Evolutionary conservation across 2,888 invertebrate species (phyloP), one percentile per base, ranked within the genome.

Genomic region (Diplazon laetatorius): DNA sequence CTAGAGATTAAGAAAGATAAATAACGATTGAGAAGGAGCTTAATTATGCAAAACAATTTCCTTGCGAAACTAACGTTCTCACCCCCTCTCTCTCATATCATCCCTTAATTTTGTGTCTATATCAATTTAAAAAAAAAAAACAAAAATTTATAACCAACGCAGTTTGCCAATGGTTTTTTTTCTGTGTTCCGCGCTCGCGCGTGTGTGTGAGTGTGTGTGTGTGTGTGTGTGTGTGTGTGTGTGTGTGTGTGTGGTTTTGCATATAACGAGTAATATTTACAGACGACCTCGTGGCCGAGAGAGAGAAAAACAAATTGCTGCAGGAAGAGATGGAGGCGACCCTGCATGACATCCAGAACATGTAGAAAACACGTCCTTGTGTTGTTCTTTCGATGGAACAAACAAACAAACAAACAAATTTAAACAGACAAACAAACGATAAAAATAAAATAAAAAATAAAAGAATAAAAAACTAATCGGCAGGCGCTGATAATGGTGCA

Each of bases 241-340:
- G 83, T 30, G 30, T n/a, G 84, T 85, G 85, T 76, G 80, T 76
- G 80, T 85, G 87, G 83, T 83, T 85, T 84, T 30, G n/a, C n/a
- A n/a, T n/a, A n/a, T 90, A 92, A 92, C 91, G 78, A 88, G 87
- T 90, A 85, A 91, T 90, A 89, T 91, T 93, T 95, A 91, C 95
- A 99, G 99, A 98, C 94, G 98, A 98, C 93, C 95, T 98, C 92
- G 94, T 97, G 92, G 94, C 95, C 92, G 97, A 97, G 93, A 97
- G 96, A 93, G 96, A 96, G 94, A 97, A 97, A 95, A 97, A 97
- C 94, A 97, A 97, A 94, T 93, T 96, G 92, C 95, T 99, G 92
- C 96, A 97, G 93, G 97, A 97, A 92, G 99, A 99, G 93, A 98
- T 99, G 97, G 99, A 99, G 93, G 96, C 97, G 91, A 98, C 98